These are phyloP conservation scores for Ceratina japonica DNA, from an alignment of 1,140 invertebrate species.

Conservation along the genomic window DNA sequence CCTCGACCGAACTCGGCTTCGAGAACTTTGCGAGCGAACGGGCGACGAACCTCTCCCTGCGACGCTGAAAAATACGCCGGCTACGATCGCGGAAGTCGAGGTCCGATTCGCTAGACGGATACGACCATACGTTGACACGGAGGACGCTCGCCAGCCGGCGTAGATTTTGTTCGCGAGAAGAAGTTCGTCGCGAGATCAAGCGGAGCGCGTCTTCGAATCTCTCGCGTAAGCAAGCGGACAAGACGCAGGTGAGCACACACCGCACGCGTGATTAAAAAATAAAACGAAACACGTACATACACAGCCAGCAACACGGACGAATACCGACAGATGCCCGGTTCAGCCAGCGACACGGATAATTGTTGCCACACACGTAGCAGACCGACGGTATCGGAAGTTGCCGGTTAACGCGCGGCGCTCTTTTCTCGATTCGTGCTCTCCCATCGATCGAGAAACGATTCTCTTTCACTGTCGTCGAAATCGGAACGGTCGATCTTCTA, in stretches of 20 bases:
- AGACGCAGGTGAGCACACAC: slow-evolving; percentile 49
- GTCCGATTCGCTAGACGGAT: not conserved
- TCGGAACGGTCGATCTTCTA: not conserved
- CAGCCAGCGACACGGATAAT: slow-evolving; percentile 46
- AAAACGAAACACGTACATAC: slow-evolving; percentile 46
- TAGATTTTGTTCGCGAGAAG: not conserved
- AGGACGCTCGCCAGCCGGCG: not conserved
- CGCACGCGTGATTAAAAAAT: slow-evolving; percentile 47
- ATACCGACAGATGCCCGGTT: slow-evolving; percentile 48
- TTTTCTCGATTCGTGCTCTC: slow-evolving; percentile 20
- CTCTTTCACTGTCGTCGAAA: slow-evolving; percentile 1
- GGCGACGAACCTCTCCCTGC: not conserved
- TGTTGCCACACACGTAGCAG: slow-evolving; percentile 32
- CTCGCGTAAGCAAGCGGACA: slow-evolving; percentile 50
- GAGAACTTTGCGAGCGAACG: slow-evolving; percentile 24
- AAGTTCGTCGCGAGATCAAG: slow-evolving; percentile 25
- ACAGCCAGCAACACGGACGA: slow-evolving; percentile 50
- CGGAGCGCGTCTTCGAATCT: not conserved
- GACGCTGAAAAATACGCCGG: not conserved
- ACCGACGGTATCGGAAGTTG: slow-evolving; percentile 3
- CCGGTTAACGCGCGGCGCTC: not conserved
- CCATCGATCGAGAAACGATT: not conserved
- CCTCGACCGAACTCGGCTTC: not conserved
- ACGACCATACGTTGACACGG: no score
- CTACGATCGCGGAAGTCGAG: not conserved